These are phyloP conservation scores for Ips typographus DNA, from an alignment of 1,140 invertebrate species.

Conservation along the genomic window DNA sequence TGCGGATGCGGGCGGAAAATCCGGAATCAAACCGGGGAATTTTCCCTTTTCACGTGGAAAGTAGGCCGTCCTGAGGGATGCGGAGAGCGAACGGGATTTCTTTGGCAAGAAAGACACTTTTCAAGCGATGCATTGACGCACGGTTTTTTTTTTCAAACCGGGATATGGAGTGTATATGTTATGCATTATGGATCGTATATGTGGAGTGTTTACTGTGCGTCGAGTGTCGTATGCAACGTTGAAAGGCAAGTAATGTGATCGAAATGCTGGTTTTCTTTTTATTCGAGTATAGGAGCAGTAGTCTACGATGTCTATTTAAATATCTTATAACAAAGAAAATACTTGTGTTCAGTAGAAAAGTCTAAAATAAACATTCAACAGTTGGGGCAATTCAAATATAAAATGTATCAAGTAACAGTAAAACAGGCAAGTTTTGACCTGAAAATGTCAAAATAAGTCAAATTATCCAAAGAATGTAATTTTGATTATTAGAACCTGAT, in stretches of 20 bases:
- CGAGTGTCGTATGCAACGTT: slow-evolving; percentile 4
- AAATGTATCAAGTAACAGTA: too few relatives aligned
- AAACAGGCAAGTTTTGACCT: too few relatives aligned
- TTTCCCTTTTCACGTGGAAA: slow-evolving; percentile 19
- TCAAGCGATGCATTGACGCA: slow-evolving; percentile 29
- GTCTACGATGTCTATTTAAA: too few relatives aligned
- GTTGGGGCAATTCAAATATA: too few relatives aligned
- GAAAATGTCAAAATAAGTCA: too few relatives aligned
- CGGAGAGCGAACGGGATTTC: slow-evolving; percentile 10
- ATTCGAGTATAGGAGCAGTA: not conserved
- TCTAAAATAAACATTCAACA: too few relatives aligned
- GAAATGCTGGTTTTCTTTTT: slow-evolving; percentile 4
- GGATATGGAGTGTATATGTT: slow-evolving; percentile 26
- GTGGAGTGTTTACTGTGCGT: slow-evolving; percentile 21
- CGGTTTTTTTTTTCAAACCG: slow-evolving; percentile 5
- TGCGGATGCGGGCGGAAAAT: slow-evolving; percentile 27
- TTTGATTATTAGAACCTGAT: too few relatives aligned
- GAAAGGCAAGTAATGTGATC: slow-evolving; percentile 5
- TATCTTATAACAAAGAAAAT: too few relatives aligned
- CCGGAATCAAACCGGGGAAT: slow-evolving; percentile 18
- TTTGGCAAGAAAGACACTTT: slow-evolving; percentile 30
- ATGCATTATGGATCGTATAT: slow-evolving; percentile 27
- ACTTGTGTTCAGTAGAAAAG: too few relatives aligned
- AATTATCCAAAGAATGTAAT: too few relatives aligned
- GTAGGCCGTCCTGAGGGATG: slow-evolving; percentile 23